These are phyloP conservation scores for Gadopsis bispinosus DNA, from an alignment of 2,797 vertebrate species.

Conservation along the genomic window DNA sequence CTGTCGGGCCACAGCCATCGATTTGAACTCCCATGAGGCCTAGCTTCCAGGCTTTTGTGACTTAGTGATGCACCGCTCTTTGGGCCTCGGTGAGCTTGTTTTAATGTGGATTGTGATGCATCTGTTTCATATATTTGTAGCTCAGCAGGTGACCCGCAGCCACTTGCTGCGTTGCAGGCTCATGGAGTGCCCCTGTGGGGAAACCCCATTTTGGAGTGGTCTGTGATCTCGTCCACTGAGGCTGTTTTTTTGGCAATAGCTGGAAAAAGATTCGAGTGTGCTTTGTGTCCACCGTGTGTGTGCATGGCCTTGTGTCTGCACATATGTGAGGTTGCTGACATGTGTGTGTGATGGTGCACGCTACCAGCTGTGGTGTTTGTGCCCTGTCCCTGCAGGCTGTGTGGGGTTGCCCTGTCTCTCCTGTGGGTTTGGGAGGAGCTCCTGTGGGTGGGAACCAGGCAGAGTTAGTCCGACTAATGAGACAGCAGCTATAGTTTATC, in stretches of 20 bases:
- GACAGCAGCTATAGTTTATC: constrained; percentile 58
- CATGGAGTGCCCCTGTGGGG: constrained; percentile 60
- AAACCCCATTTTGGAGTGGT: constrained; percentile 66
- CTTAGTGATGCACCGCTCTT: constrained; percentile 10
- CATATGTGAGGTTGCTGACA: constrained; percentile 29
- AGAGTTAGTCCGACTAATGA: constrained; percentile 63
- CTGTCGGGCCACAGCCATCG: constrained; percentile 37
- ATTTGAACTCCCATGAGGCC: constrained; percentile 41
- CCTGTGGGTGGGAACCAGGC: constrained; percentile 62
- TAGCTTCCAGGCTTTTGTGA: constrained; percentile 26
- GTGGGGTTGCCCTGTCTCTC: constrained; percentile 51
- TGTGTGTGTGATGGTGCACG: constrained; percentile 27
- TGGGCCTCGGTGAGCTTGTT: constrained; percentile 30
- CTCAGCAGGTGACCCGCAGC: constrained; percentile 54
- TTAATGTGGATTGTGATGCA: constrained; percentile 38
- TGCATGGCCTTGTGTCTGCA: constrained; percentile 2
- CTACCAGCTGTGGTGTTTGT: constrained; percentile 38
- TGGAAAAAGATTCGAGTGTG: constrained; percentile 33
- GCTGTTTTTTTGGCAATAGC: constrained; percentile 48
- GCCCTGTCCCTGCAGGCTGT: constrained; percentile 38
- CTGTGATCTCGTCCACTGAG: constrained; percentile 50
- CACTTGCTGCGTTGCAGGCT: constrained; percentile 50
- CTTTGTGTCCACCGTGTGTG: constrained; percentile 14
- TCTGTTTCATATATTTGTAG: constrained; percentile 61
- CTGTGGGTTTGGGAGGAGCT: constrained; percentile 72